A percentile compares a stretch with the other conserved stretches of the same genome.
Evolutionary conservation across 1,140 invertebrate species (phyloP).

Genomic region (Xylocopa sonorina): DNA sequence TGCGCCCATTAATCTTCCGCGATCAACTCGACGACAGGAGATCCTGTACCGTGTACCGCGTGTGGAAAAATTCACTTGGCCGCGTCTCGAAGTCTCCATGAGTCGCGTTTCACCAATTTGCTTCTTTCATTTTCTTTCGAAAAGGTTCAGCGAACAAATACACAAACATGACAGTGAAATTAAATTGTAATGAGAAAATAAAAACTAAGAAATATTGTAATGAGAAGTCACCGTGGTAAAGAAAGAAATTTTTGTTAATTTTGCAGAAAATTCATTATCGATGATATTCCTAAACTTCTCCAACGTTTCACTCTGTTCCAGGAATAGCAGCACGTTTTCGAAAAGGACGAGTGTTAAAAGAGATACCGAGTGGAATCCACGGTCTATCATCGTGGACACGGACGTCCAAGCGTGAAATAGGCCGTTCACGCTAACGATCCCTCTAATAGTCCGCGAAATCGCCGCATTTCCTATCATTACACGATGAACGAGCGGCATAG

Average conservation of each 20-base stretch:
- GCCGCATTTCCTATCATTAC: constrained; percentile 64
- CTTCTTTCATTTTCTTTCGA: too few relatives aligned
- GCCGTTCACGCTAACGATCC: constrained; percentile 63
- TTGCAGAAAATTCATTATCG: too few relatives aligned
- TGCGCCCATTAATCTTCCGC: constrained; percentile 41
- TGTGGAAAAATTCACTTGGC: neutral
- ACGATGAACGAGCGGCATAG: constrained; percentile 33
- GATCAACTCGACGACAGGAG: neutral
- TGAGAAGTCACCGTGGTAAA: too few relatives aligned
- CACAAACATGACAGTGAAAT: too few relatives aligned
- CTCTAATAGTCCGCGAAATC: constrained; percentile 67
- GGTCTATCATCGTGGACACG: constrained; percentile 49
- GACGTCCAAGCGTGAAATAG: constrained; percentile 67
- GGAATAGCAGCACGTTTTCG: too few relatives aligned
- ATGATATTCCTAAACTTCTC: too few relatives aligned
- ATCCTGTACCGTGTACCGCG: constrained; percentile 1
- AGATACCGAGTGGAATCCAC: constrained; percentile 20
- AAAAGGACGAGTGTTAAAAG: neutral
- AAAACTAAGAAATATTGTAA: too few relatives aligned
- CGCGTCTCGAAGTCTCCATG: neutral
- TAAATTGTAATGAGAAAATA: too few relatives aligned
- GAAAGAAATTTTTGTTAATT: too few relatives aligned
- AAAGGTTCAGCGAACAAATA: too few relatives aligned
- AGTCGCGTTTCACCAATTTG: neutral
- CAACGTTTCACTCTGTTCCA: neutral